These are phyloP conservation scores for Dynastes maya DNA, from an alignment of 2,888 invertebrate genomes.

Conservation along the genomic window DNA sequence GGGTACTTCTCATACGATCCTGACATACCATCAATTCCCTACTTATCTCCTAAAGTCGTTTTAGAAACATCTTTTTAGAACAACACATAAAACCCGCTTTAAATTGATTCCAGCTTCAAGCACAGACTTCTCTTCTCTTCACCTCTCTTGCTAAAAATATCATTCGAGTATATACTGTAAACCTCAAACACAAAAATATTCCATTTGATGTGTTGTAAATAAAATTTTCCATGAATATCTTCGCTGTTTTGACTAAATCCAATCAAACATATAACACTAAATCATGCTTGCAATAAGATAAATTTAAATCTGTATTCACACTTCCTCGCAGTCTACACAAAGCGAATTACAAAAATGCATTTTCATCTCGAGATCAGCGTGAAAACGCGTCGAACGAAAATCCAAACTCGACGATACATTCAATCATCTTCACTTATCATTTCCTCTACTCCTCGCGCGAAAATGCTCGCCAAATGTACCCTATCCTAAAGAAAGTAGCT, in stretches of 20 bases:
- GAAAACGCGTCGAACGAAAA: slow-evolving; percentile 4
- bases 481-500: slow-evolving; percentile 12
- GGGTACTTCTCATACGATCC: too few species aligned
- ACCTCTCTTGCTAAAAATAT: too few species aligned
- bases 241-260: slow-evolving; percentile 17
- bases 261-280: slow-evolving; percentile 31
- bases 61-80: too few species aligned
- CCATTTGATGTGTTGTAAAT: background rate
- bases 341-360: slow-evolving; percentile 44
- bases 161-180: too few species aligned
- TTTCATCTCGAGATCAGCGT: slow-evolving; percentile 16
- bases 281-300: slow-evolving; percentile 26
- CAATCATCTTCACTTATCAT: slow-evolving; percentile 44
- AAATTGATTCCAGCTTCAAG: too few species aligned
- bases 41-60: too few species aligned
- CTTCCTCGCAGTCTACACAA: slow-evolving; percentile 17
- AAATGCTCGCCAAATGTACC: slow-evolving; percentile 21
- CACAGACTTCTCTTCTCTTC: too few species aligned
- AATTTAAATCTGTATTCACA: slow-evolving; percentile 18
- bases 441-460: slow-evolving; percentile 24
- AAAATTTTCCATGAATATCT: background rate
- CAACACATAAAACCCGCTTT: too few species aligned
- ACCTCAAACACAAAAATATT: background rate
- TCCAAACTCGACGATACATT: slow-evolving; percentile 36
- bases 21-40: too few species aligned